Evolutionary conservation across 2,888 invertebrate species (phyloP).

Genomic region (Metalampra italica): DNA sequence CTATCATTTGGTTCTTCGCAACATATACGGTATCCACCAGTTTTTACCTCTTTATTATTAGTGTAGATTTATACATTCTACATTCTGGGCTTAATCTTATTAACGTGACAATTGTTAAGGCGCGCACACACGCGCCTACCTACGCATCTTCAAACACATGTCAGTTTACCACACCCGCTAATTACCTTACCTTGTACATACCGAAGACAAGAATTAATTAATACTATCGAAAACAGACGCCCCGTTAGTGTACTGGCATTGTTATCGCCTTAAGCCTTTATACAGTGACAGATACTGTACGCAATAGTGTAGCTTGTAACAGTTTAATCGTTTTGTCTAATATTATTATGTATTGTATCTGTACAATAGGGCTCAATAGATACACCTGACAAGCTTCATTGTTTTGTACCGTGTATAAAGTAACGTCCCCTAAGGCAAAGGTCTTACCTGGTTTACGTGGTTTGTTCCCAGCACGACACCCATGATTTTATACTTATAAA

Average conservation of each 20-base stretch:
- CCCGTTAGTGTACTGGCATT: conserved; percentile 14
- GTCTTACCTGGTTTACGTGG: no score
- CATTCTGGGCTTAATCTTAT: neutral
- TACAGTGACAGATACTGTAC: neutral
- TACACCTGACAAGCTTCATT: no score
- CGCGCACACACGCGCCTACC: neutral
- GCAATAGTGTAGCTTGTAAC: conserved; percentile 14
- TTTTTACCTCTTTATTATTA: no score
- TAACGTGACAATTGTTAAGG: neutral
- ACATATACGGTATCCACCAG: no score
- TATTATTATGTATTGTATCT: conserved; percentile 24
- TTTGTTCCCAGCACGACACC: no score
- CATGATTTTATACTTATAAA: no score
- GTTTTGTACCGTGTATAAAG: no score
- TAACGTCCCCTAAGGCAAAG: no score
- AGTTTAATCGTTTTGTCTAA: conserved; percentile 25
- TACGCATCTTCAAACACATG: conserved; percentile 34
- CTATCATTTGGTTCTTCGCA: no score
- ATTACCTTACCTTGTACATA: conserved; percentile 50
- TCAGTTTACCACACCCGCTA: conserved; percentile 45
- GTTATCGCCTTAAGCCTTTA: conserved; percentile 18
- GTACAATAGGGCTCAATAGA: conserved; percentile 16
- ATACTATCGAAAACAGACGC: conserved; percentile 51
- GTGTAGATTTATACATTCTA: no score
- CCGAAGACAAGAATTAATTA: conserved; percentile 57